Base-by-base conservation (phyloP, 2,113 vertebrate species). In the Nothoprocta perdicaria region DNA sequence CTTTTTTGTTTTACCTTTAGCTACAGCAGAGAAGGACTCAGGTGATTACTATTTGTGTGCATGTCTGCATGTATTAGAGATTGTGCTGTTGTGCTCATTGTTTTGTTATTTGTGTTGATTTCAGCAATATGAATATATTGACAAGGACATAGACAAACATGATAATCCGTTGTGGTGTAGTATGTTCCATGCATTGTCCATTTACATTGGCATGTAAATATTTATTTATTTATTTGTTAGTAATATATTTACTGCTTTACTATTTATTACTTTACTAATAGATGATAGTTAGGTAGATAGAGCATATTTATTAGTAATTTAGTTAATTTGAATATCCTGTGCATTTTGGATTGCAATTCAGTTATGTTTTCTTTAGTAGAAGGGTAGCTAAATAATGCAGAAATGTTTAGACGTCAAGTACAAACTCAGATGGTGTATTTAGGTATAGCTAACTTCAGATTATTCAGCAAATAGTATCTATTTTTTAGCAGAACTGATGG, bases 1-100 rank as follows among this genome's bases (percentile, higher is more conserved):
- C 65, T 50, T 14, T 84, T 62, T 94, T 91, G 77, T 90, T 92
- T 96, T 94, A 43, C 46, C 23, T 95, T 96, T 97, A 97, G 96
- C 96, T 94, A 92, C 96, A 62, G 75, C 90, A 40, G 97, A 97
- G 88, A 98, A 98, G 96, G 97, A 98, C 69, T 69, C 97, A 98
- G 97, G 98, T 98, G 97, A 98, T 67, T 84, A 88, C 21, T 69
- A 13, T 87, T 81, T 94, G 48, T 92, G 43, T 90, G 78, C 81
- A 73, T 97, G 95, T 94, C 90, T 98, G 97, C 89, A 69, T 72
- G 65, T 90, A 62, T 57, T 63, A 15, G 74, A 77, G 12, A 84
- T 78, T 53, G 41, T 53, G 41, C 48, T 96, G 40, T 68, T 92
- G 45, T 84, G 67, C 53, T 76, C 91, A 29, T 83, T 92, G 52